These are phyloP conservation scores for Pterostichus madidus DNA, from an alignment of 2,888 invertebrate species.

Conservation along the genomic window DNA sequence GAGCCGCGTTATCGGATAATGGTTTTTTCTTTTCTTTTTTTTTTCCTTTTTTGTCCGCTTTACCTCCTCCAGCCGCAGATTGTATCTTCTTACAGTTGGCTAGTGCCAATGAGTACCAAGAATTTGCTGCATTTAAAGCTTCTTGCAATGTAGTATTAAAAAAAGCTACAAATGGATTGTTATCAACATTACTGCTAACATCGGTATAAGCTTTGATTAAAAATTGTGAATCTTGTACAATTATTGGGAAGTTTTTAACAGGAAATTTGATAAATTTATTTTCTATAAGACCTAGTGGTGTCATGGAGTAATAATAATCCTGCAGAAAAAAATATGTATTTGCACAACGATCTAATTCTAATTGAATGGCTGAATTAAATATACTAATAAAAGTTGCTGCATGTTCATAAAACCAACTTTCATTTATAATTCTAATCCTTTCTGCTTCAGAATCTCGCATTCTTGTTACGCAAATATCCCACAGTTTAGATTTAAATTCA, in stretches of 20 bases:
- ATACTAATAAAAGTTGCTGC: conserved; percentile 79
- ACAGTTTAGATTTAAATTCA: conserved; percentile 77
- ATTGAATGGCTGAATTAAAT: conserved; percentile 80
- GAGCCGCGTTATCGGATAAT: conserved; percentile 70
- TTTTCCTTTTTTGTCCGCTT: conserved; percentile 73
- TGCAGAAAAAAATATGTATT: conserved; percentile 76
- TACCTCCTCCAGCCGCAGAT: conserved; percentile 69
- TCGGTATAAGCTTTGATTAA: conserved; percentile 76
- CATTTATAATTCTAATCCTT: conserved; percentile 78
- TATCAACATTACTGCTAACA: conserved; percentile 76
- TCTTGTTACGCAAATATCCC: conserved; percentile 80
- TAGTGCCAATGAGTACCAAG: conserved; percentile 8
- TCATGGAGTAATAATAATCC: conserved; percentile 76
- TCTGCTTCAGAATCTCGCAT: conserved; percentile 80
- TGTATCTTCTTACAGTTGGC: conserved; percentile 74
- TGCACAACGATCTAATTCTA: conserved; percentile 81
- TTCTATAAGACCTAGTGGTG: conserved; percentile 68
- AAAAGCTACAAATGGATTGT: conserved; percentile 77
- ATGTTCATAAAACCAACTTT: conserved; percentile 81
- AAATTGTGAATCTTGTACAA: conserved; percentile 76
- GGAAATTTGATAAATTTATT: conserved; percentile 76
- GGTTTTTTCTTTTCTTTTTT: conserved; percentile 71
- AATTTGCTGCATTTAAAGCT: conserved; percentile 67
- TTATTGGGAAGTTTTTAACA: conserved; percentile 77
- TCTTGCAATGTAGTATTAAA: conserved; percentile 77